Evolutionary conservation across 30 jellyfish, hydroid and myxozoan species (phyloP).

Genomic region (Calvadosia cruxmelitensis): DNA sequence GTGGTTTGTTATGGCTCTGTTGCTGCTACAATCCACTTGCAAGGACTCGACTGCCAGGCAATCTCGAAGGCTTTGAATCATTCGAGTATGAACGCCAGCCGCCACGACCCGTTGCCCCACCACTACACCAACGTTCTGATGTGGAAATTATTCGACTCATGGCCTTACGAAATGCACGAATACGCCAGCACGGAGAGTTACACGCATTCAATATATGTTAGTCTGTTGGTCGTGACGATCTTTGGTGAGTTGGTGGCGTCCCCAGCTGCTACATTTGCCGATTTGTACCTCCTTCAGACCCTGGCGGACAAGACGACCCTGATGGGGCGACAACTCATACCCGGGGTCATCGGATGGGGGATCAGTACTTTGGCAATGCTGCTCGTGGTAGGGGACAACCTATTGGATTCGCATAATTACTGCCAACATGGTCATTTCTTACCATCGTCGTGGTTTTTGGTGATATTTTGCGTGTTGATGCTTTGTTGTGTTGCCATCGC

Average conservation of each 20-base stretch:
- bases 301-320: slow-evolving; percentile 23
- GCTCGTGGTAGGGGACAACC: slow-evolving; percentile 13
- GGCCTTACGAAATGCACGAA: slow-evolving; percentile 56
- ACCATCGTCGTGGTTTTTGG: slow-evolving; percentile 42
- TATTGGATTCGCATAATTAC: slow-evolving; percentile 2
- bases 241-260: slow-evolving; percentile 82
- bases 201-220: slow-evolving; percentile 25
- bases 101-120: slow-evolving; percentile 2
- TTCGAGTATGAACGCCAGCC: not conserved
- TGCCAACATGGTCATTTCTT: slow-evolving; percentile 55
- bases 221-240: slow-evolving; percentile 25
- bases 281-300: slow-evolving; percentile 61
- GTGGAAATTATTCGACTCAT: slow-evolving; percentile 47
- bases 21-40: slow-evolving; percentile 39
- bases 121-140: slow-evolving; percentile 47
- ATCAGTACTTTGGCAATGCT: slow-evolving; percentile 20
- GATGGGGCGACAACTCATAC: slow-evolving; percentile 54
- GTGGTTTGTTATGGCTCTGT: slow-evolving; percentile 40
- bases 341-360: slow-evolving; percentile 69
- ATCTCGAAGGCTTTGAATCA: not conserved
- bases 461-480: slow-evolving; percentile 39
- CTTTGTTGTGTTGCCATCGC: slow-evolving; percentile 37
- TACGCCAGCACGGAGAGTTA: slow-evolving; percentile 35
- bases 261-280: slow-evolving; percentile 82
- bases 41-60: slow-evolving; percentile 40